Conservation (phyloP, 2,113 vertebrate genomes). For the Hippocampus guttulatus region DNA sequence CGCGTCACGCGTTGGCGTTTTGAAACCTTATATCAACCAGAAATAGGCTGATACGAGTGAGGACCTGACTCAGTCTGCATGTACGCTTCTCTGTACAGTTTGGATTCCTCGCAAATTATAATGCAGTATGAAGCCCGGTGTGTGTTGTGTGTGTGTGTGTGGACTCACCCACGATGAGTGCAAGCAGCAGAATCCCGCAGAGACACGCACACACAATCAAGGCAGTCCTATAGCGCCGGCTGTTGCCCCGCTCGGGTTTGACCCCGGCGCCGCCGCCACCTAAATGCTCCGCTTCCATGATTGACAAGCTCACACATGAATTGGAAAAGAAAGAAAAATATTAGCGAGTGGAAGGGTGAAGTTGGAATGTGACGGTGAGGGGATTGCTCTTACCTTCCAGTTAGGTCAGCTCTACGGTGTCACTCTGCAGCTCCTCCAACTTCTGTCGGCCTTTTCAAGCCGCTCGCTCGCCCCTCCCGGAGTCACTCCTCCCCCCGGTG, state of each 20-base stretch:
- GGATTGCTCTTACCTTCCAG: constrained; percentile 1
- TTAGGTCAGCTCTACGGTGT: constrained; percentile 14
- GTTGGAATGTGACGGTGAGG: background rate
- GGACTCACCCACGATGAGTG: constrained; percentile 71
- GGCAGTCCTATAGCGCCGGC: constrained; percentile 57
- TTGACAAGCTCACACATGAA: constrained; percentile 10
- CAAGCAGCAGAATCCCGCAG: constrained; percentile 65
- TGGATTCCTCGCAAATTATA: constrained; percentile 52
- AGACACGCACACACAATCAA: constrained; percentile 64
- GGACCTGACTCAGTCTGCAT: constrained; percentile 37
- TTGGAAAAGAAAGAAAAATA: too few relatives aligned
- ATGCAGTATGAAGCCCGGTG: constrained; percentile 20
- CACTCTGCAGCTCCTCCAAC: constrained; percentile 40
- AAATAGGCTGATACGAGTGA: constrained; percentile 60
- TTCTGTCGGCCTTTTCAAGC: constrained; percentile 41
- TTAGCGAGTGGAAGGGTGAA: too few relatives aligned
- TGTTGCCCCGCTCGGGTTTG: constrained; percentile 53
- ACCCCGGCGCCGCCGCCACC: constrained; percentile 23
- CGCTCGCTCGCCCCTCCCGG: constrained; percentile 34
- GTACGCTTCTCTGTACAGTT: background rate
- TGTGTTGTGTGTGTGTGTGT: constrained; percentile 17
- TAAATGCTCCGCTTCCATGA: constrained; percentile 69
- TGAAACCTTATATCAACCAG: constrained; percentile 67
- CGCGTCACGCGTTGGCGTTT: constrained; percentile 24
- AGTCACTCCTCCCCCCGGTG: constrained; percentile 10